Evolutionary conservation across 2,888 invertebrate species (phyloP), one percentile per base, ranked within the genome.

Genomic region (Xestia ashworthii): DNA sequence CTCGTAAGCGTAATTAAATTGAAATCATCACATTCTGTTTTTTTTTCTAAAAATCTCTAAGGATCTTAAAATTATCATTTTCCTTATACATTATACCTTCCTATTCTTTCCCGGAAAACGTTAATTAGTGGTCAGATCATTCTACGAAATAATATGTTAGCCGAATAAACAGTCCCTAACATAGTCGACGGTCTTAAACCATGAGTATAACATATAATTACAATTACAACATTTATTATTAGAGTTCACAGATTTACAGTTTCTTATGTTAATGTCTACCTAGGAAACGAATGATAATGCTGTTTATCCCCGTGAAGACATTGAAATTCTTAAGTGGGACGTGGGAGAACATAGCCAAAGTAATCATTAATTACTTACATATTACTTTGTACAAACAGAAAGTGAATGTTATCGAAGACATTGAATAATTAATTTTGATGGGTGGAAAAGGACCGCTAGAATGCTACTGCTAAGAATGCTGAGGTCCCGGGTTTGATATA

Each of bases 271-370:
- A 38, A 11, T 19, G 38, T n/a, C 19, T 69, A 58, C 12, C 19
- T 58, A 41, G 11, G 25, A 44, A 25, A 25, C 3, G 32, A 46
- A 38, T 19, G 8, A 41, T 46, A 25, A 22, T 53, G 5, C n/a
- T 38, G 8, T 9, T 53, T 38, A 50, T 58, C 16, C 48, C n/a
- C n/a, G 48, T 11, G 3, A 32, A 78, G 22, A 38, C 38, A 73
- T 80, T 80, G 69, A 22, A 22, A 64, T 73, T 48, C 12, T 6
- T 64, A 84, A 62, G 74, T 78, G 55, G 78, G 38, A 83, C 83
- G 83, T 83, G 83, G 38, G 83, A 83, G 70, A 76, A 60, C 9
- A 19, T 22, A 41, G 11, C 58, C 38, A 50, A 68, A 81, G 66
- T 62, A 68, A 68, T 75, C 16, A 66, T 46, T 69, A 62, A 76